Percentiles rank a stretch among this genome's conserved stretches.
phyloP scores from a whole-genome alignment of 1,140 invertebrate genomes.

The Sycophaga agraensis region DNA sequence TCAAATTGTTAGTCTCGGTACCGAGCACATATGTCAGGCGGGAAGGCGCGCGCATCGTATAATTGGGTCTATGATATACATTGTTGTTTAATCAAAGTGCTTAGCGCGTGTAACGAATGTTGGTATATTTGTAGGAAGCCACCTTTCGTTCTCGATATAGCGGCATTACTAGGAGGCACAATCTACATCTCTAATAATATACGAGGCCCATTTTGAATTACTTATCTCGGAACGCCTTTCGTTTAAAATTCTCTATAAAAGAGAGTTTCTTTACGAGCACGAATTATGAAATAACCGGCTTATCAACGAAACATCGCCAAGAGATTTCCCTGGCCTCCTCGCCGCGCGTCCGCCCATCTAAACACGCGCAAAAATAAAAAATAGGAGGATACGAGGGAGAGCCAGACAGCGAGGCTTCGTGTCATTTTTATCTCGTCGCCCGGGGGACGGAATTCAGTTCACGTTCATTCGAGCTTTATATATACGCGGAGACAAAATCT shows the following conservation, averaged over 20 bases:
- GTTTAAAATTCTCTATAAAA: background rate
- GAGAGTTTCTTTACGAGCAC: background rate
- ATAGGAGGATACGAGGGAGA: background rate
- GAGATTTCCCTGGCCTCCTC: no score
- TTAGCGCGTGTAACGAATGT: no score
- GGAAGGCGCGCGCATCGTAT: no score
- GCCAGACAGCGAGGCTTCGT: background rate
- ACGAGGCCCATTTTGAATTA: background rate
- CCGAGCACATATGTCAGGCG: no score
- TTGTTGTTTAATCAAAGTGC: no score
- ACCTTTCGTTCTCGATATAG: no score
- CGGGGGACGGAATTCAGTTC: slow-evolving; percentile 2
- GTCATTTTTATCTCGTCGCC: slow-evolving; percentile 23
- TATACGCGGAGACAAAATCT: no score
- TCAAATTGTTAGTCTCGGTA: no score
- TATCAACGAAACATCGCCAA: background rate
- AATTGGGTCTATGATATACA: no score
- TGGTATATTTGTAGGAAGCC: no score
- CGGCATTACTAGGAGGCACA: no score
- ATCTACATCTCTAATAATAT: no score
- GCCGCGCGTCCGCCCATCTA: background rate
- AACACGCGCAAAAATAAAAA: background rate
- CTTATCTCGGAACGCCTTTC: background rate
- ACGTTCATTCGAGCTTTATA: background rate
- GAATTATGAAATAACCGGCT: slow-evolving; percentile 6